Conservation (phyloP, 1,140 invertebrate genomes). For the Diabrotica undecimpunctata region DNA sequence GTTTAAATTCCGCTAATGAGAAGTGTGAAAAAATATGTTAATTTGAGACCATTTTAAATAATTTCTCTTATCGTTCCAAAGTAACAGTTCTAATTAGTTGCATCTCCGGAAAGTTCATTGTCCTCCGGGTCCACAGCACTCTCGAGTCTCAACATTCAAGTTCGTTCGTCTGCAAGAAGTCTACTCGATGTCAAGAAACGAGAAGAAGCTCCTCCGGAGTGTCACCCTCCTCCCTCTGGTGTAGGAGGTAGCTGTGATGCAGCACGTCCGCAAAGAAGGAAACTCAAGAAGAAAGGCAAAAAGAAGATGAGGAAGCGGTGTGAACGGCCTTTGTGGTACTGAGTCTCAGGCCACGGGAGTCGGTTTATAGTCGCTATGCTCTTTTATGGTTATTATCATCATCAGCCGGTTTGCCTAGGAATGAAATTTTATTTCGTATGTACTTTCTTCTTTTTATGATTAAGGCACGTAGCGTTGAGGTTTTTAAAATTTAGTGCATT, state of each 20-base stretch:
- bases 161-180: not conserved
- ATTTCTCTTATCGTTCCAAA: not conserved
- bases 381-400: too few species aligned
- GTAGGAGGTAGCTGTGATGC: not conserved
- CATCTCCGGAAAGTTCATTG: not conserved
- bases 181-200: not conserved
- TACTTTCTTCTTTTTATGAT: too few species aligned
- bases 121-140: not conserved
- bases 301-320: not conserved
- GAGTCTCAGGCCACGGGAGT: too few species aligned
- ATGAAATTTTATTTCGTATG: too few species aligned
- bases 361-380: too few species aligned
- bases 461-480: too few species aligned
- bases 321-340: not conserved
- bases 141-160: not conserved
- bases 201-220: not conserved
- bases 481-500: too few species aligned
- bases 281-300: not conserved
- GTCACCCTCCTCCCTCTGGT: slow-evolving; percentile 1
- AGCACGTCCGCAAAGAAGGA: not conserved
- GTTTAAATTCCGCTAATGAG: too few species aligned
- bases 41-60: not conserved
- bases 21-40: too few species aligned
- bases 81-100: not conserved
- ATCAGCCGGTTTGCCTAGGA: too few species aligned